These are phyloP conservation scores for Carollia perspicillata DNA, from an alignment of 2,113 vertebrate genomes.

Conservation along the genomic window DNA sequence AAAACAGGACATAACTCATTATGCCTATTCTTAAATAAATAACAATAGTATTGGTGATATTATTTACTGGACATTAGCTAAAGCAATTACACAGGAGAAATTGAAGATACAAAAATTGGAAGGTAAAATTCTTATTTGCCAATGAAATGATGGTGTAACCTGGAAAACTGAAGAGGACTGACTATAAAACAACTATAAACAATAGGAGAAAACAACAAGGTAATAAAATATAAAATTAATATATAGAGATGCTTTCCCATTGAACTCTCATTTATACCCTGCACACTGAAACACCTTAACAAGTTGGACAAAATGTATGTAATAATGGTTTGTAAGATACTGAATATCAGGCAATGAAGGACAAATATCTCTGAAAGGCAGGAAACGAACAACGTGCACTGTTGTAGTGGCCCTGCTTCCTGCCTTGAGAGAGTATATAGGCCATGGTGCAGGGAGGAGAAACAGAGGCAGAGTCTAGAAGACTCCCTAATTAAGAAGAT, in stretches of 20 bases:
- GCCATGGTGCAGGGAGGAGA: background rate
- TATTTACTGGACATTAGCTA: background rate
- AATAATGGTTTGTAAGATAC: background rate
- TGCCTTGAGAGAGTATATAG: background rate
- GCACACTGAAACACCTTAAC: background rate
- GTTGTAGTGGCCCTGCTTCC: background rate
- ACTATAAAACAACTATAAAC: background rate
- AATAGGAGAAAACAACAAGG: background rate
- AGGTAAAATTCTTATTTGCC: background rate
- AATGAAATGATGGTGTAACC: background rate
- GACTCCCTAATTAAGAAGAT: background rate
- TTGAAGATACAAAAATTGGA: background rate
- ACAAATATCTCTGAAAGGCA: background rate
- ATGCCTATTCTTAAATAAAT: background rate
- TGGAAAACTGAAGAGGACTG: background rate
- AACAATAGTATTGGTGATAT: background rate
- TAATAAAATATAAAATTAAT: conserved; percentile 5
- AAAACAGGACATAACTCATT: background rate
- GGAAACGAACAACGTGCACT: background rate
- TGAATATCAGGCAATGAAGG: background rate
- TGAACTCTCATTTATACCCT: background rate
- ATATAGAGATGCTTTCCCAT: background rate
- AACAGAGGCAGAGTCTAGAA: background rate
- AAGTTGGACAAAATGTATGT: background rate
- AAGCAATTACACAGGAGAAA: background rate